Percentiles rank a stretch among this genome's conserved stretches.
These are phyloP conservation scores for Podargus strigoides DNA, from an alignment of 2,797 vertebrate species.

Conservation along the genomic window DNA sequence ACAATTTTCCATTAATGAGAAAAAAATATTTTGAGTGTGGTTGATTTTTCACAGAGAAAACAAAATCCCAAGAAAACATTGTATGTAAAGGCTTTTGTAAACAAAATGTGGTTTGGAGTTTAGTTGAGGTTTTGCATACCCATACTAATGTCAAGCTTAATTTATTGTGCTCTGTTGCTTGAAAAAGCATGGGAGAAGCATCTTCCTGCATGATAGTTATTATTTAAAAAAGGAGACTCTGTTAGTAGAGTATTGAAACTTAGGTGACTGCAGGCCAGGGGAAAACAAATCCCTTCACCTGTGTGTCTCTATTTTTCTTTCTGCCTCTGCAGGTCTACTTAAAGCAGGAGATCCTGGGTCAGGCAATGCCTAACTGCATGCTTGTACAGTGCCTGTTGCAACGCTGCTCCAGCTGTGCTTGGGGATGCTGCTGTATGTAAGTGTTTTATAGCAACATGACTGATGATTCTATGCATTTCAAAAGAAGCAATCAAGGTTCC, in stretches of 20 bases:
- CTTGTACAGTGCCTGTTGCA: background rate
- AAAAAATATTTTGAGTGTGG: background rate
- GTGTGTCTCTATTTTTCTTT: background rate
- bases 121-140: background rate
- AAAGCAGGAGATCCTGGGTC: background rate
- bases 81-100: background rate
- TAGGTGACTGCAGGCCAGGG: background rate
- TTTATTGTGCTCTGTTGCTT: background rate
- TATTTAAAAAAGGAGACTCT: background rate
- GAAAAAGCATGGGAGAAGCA: background rate
- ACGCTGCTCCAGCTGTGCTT: background rate
- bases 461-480: background rate
- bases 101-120: background rate
- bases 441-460: background rate
- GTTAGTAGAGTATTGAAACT: background rate
- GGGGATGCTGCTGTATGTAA: background rate
- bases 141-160: background rate
- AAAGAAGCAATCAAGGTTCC: background rate
- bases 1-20: background rate
- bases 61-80: background rate
- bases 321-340: background rate
- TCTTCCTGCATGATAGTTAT: background rate
- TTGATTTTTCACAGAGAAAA: background rate
- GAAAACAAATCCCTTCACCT: background rate
- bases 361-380: background rate